Base-by-base conservation (phyloP, 2,888 invertebrate genomes). In the Melieria crassipennis region DNA sequence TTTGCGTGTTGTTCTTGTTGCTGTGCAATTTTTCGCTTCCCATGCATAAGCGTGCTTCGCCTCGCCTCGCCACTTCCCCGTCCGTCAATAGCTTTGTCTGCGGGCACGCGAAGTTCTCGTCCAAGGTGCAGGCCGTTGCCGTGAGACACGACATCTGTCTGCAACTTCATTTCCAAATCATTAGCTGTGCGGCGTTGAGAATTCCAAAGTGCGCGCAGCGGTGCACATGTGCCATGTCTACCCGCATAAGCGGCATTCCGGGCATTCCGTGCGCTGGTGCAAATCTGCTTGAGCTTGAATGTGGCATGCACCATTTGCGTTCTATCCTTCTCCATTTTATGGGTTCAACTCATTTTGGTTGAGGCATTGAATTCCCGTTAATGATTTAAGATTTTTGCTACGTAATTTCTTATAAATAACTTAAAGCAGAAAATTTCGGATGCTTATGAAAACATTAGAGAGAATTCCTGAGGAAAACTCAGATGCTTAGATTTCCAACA, bases 231-330 rank as follows among this genome's bases (percentile, higher is more conserved):
- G 52, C 1, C n/a, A 13, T 4, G 13, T 52, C 13, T 30, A 30
- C 13, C 5, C n/a, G 52, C 52, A 52, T 52, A 13, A 11, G 5
- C 13, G 13, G 52, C 11, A 52, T 7, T 52, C 13, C 13, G 13
- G 5, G 13, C 11, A 52, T 7, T 16, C 16, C 16, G 9, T 13
- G 13, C 13, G 7, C n/a, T 7, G 11, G 52, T 7, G 52, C 52
- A 52, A n/a, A 0, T 52, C n/a, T 52, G 52, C 52, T 52, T 52
- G 52, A 52, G 52, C 52, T 52, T 52, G 52, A 52, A 52, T n/a
- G 52, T 52, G 11, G 10, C 52, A 52, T 52, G 52, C 52, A 52
- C 11, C 52, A 52, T 13, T 52, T 11, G 9, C 10, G 5, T 0
- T 52, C 13, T 52, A 30, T 30, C 30, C 30, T 30, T 30, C 30